These are phyloP conservation scores for Argyresthia albistria DNA, from an alignment of 2,888 invertebrate species.

Conservation along the genomic window DNA sequence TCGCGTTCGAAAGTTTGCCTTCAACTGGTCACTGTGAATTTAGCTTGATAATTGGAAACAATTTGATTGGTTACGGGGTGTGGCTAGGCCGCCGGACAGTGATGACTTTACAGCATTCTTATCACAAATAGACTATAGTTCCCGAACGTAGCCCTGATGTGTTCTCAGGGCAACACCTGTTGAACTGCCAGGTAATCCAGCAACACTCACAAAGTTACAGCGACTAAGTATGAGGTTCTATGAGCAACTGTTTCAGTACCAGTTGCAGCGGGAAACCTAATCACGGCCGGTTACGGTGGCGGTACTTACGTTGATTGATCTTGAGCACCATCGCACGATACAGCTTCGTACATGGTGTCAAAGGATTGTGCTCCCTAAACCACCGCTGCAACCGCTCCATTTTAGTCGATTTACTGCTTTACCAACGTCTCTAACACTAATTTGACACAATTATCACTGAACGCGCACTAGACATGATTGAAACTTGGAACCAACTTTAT, in stretches of 20 bases:
- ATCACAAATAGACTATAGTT: no score
- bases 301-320: slow-evolving; percentile 56
- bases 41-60: no score
- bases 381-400: slow-evolving; percentile 23
- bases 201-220: not conserved
- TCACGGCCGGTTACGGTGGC: not conserved
- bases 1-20: no score
- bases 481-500: not conserved
- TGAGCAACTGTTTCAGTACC: no score
- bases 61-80: no score
- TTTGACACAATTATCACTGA: slow-evolving; percentile 69
- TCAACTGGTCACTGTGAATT: no score
- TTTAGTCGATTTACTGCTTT: not conserved
- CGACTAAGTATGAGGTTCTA: not conserved
- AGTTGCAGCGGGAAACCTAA: no score
- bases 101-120: no score
- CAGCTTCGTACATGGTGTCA: slow-evolving; percentile 55
- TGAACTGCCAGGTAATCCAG: not conserved
- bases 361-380: slow-evolving; percentile 40
- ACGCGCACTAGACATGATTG: slow-evolving; percentile 11
- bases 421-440: slow-evolving; percentile 31
- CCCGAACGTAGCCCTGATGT: no score
- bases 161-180: not conserved
- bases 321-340: slow-evolving; percentile 64
- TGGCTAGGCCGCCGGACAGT: no score